phyloP scores from a whole-genome alignment of 1,140 invertebrate species.

The roundworm (Caenorhabditis elegans) region DNA sequence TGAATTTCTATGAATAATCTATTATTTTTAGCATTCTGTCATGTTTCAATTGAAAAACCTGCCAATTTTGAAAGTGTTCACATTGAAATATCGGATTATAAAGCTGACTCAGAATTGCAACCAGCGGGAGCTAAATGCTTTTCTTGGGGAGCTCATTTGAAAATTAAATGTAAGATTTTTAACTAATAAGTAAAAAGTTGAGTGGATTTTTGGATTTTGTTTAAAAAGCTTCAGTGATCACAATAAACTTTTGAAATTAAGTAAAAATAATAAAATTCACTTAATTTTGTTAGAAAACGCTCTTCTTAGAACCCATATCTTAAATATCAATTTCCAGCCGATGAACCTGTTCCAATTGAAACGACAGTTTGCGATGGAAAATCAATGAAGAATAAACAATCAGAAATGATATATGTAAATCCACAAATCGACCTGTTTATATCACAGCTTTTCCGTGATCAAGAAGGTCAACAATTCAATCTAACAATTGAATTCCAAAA shows the following conservation, averaged over 20 bases:
- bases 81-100: slow-evolving; percentile 35
- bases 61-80: slow-evolving; percentile 45
- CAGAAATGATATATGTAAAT: background rate
- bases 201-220: too few relatives aligned
- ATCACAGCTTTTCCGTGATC: background rate
- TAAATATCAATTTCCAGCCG: background rate
- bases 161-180: slow-evolving; percentile 15
- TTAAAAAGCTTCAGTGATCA: too few relatives aligned
- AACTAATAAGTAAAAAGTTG: too few relatives aligned
- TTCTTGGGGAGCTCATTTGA: slow-evolving; percentile 18
- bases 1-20: background rate
- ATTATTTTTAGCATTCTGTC: slow-evolving; percentile 55
- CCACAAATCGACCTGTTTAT: background rate
- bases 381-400: background rate
- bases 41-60: slow-evolving; percentile 54
- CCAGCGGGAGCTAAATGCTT: background rate
- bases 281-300: too few relatives aligned
- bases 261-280: too few relatives aligned
- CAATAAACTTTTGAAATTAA: too few relatives aligned
- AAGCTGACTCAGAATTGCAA: background rate
- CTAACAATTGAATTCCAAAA: slow-evolving; percentile 47
- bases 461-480: background rate
- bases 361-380: slow-evolving; percentile 26
- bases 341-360: background rate
- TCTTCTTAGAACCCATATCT: too few relatives aligned